Evolutionary conservation across 2,888 invertebrate species (phyloP), one percentile per base, ranked within the genome.

Genomic region (Aradus depressus): DNA sequence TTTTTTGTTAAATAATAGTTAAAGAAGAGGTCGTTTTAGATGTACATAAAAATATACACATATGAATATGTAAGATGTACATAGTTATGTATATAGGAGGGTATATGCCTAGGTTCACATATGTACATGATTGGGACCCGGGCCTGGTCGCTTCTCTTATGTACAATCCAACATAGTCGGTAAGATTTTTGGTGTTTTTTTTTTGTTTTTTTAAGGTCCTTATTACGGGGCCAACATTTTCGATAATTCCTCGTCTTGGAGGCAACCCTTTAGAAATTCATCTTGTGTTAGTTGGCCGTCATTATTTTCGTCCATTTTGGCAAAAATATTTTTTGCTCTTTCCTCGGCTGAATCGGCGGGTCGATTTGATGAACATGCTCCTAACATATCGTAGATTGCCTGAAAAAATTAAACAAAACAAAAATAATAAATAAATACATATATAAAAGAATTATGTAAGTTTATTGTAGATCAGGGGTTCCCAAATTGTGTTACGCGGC

Each of bases 371-470:
- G 90, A 90, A 71, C 92, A 92, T 59, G 93, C 93, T 51, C 97
- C 97, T 63, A 98, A 76, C 97, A 98, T 98, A 70, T 96, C 96
- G 73, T 98, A 98, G 72, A 98, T 97, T 60, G 97, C 97, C 97
- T 97, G 76, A 38, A 75, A 72, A 60, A 58, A 60, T 22, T 39
- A 23, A 22, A 39, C 12, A 3, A 23, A 2, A 49, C 31, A 44
- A 44, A 43, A 16, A 51, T 14, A 42, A 21, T 4, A 25, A 34
- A 34, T 12, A 18, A 21, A 31, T 23, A 12, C 28, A 16, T 25
- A 18, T 28, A 42, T 19, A 38, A 21, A 34, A 21, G 21, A 25
- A 51, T 34, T 26, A 31, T 22, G 18, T 31, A 21, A 10, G 10
- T 10, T 16, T 4, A 6, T 14, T 16, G 16, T 4, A 34, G 34